Evolutionary conservation across 2,113 vertebrate genomes (phyloP).

Genomic region (Platichthys flesus): DNA sequence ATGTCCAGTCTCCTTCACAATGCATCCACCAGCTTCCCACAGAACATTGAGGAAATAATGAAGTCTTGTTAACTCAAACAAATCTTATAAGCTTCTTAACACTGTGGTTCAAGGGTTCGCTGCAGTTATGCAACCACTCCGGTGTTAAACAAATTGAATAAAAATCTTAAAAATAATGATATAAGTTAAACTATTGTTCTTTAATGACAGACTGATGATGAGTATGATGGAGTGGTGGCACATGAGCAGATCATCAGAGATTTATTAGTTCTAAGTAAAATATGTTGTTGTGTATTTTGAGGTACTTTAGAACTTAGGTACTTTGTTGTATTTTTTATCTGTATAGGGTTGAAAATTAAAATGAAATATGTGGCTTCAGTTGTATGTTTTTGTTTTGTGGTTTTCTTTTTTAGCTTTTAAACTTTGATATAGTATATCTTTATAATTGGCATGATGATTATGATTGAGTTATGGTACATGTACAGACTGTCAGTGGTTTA

Average conservation of each 20-base stretch:
- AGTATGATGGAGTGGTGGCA: too few species aligned
- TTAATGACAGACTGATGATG: too few species aligned
- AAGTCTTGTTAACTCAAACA: slow-evolving; percentile 43
- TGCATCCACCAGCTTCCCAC: slow-evolving; percentile 37
- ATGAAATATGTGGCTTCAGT: too few species aligned
- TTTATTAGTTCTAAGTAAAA: too few species aligned
- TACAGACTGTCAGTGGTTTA: background rate
- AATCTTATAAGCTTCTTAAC: slow-evolving; percentile 71
- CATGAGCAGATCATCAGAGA: too few species aligned
- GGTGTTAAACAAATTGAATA: background rate
- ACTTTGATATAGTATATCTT: too few species aligned
- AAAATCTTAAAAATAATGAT: background rate
- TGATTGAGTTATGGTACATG: background rate
- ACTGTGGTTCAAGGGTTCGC: slow-evolving; percentile 61
- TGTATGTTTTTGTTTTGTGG: too few species aligned
- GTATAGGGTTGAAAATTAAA: too few species aligned
- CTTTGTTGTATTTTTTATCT: too few species aligned
- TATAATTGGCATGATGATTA: background rate
- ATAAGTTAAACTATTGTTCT: background rate
- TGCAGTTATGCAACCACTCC: slow-evolving; percentile 35
- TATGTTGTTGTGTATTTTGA: too few species aligned
- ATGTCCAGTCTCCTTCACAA: slow-evolving; percentile 4
- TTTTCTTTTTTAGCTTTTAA: too few species aligned
- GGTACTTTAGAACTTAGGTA: too few species aligned
- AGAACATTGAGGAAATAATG: slow-evolving; percentile 56